A percentile compares a stretch with the other conserved stretches of the same genome.
Evolutionary conservation across 2,888 invertebrate genomes (phyloP).

Genomic region (Hirudinaria manillensis): DNA sequence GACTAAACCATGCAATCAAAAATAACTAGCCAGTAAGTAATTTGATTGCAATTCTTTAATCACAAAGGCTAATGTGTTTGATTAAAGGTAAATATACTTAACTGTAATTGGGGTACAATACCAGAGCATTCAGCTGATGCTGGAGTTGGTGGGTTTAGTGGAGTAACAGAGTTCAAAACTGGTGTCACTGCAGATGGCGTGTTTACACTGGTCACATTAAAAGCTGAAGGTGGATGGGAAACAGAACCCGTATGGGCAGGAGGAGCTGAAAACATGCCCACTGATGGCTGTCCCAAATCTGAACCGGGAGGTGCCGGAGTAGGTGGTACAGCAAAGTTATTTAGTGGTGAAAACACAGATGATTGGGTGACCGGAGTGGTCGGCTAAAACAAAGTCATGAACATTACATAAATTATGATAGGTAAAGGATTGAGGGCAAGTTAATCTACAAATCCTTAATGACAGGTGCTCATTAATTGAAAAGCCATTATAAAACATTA

Average conservation of each 20-base stretch:
- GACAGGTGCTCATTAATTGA: no score
- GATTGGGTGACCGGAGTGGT: slow-evolving; percentile 32
- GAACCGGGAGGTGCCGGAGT: slow-evolving; percentile 34
- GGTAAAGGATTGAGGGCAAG: neutral
- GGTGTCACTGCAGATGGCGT: slow-evolving; percentile 63
- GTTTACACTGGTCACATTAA: slow-evolving; percentile 48
- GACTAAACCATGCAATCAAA: no score
- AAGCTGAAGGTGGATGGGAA: slow-evolving; percentile 29
- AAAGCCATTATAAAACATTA: no score
- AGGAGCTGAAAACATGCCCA: slow-evolving; percentile 29
- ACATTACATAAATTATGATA: neutral
- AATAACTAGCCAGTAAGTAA: no score
- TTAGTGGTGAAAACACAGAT: slow-evolving; percentile 36
- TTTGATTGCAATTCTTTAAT: no score
- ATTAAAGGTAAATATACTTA: no score
- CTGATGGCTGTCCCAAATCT: slow-evolving; percentile 21
- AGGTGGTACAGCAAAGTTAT: slow-evolving; percentile 31
- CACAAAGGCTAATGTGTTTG: no score
- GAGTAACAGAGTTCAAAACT: slow-evolving; percentile 62
- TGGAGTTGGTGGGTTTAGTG: slow-evolving; percentile 61
- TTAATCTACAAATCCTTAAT: no score
- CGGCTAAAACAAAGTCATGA: slow-evolving; percentile 13
- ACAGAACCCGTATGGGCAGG: slow-evolving; percentile 31
- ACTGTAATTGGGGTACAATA: slow-evolving; percentile 87
- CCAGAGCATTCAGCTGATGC: slow-evolving; percentile 71